A percentile compares a stretch with the other conserved stretches of the same genome.
Evolutionary conservation across 2,113 vertebrate species (phyloP).

Genomic region (Ameiurus melas): DNA sequence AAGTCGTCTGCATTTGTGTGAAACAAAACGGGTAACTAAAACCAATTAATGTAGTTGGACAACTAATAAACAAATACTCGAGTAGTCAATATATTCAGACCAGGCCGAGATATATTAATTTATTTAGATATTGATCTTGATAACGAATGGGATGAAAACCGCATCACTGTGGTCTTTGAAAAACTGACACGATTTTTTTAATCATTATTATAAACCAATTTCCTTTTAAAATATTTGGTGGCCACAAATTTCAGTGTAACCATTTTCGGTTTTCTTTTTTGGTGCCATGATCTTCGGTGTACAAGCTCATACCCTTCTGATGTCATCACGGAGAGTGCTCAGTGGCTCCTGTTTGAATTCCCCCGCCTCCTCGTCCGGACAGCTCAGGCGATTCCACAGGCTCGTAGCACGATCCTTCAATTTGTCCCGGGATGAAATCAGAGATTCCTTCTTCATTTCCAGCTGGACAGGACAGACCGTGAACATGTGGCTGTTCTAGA

Average conservation of each 20-base stretch:
- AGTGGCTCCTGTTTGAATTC: constrained; percentile 36
- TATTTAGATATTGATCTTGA: not conserved
- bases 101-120: not conserved
- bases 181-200: no score
- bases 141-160: not conserved
- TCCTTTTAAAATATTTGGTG: not conserved
- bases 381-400: constrained; percentile 59
- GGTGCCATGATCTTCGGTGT: not conserved
- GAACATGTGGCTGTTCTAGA: not conserved
- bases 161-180: no score
- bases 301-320: constrained; percentile 52
- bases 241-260: not conserved
- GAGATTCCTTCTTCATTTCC: constrained; percentile 51
- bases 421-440: constrained; percentile 51
- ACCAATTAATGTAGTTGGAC: not conserved
- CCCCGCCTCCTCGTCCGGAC: constrained; percentile 46
- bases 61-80: not conserved
- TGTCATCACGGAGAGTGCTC: constrained; percentile 53
- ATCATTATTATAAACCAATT: not conserved
- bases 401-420: constrained; percentile 53
- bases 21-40: not conserved
- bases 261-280: not conserved
- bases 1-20: not conserved
- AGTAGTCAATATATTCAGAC: not conserved
- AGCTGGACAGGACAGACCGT: constrained; percentile 46